Conservation (phyloP, 2,888 invertebrate genomes). For the Acleris emargana region DNA sequence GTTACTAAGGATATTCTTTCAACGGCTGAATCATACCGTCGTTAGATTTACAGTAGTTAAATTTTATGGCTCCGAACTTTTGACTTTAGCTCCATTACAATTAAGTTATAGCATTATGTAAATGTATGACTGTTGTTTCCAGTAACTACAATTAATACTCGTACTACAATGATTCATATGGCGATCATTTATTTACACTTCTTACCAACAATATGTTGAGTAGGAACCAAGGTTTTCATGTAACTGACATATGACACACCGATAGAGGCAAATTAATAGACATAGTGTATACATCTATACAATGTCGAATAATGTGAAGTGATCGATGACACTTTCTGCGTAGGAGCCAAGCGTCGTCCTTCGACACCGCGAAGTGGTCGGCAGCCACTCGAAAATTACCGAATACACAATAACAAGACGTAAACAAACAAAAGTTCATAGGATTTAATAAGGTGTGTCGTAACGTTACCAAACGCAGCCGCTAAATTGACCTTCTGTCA, state of each 20-base stretch:
- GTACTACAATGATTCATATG: constrained; percentile 45
- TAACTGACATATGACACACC: constrained; percentile 17
- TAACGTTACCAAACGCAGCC: constrained; percentile 63
- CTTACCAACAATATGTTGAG: constrained; percentile 7
- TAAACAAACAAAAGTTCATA: constrained; percentile 65
- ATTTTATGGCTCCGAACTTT: neutral
- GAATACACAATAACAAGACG: constrained; percentile 61
- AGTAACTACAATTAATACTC: constrained; percentile 38
- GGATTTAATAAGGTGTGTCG: constrained; percentile 65
- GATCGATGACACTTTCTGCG: constrained; percentile 39
- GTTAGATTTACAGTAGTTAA: neutral
- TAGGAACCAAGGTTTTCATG: neutral
- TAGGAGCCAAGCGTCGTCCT: constrained; percentile 52
- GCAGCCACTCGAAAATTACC: constrained; percentile 72
- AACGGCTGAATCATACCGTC: neutral
- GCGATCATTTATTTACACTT: constrained; percentile 39
- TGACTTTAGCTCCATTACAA: neutral
- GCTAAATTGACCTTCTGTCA: constrained; percentile 72
- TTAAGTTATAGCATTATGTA: constrained; percentile 34
- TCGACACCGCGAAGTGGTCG: constrained; percentile 64
- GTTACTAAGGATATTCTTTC: neutral
- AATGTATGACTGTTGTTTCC: constrained; percentile 44
- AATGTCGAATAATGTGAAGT: constrained; percentile 38
- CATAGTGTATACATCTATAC: constrained; percentile 5
- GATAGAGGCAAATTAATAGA: constrained; percentile 5